A percentile compares a stretch with the other conserved stretches of the same genome.
These are phyloP conservation scores for Hartigia nigra DNA, from an alignment of 2,888 invertebrate species.

Conservation along the genomic window DNA sequence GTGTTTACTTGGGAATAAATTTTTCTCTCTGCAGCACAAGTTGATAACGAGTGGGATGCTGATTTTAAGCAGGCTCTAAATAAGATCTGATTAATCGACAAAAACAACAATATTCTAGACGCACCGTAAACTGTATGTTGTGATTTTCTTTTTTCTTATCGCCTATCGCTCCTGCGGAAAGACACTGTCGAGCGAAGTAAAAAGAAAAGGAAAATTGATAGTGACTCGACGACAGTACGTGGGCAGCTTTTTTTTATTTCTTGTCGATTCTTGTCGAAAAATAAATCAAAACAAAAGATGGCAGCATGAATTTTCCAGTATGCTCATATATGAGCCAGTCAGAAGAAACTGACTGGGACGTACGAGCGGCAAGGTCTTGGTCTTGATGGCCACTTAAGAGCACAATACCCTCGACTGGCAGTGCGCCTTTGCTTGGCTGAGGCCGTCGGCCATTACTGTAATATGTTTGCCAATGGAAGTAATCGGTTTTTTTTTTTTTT, in stretches of 20 bases:
- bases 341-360: conserved; percentile 8
- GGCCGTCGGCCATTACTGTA: conserved; percentile 20
- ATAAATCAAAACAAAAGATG: neutral
- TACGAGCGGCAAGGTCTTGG: conserved; percentile 19
- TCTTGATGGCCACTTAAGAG: conserved; percentile 37
- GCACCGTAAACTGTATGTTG: neutral
- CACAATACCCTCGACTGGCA: conserved; percentile 27
- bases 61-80: neutral
- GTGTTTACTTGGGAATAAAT: neutral
- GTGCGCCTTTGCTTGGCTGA: conserved; percentile 18
- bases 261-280: neutral
- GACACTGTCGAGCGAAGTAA: neutral
- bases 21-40: neutral
- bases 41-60: neutral
- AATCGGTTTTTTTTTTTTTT: conserved; percentile 12
- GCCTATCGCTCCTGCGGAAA: neutral
- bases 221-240: no score
- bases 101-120: neutral
- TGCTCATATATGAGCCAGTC: conserved; percentile 6
- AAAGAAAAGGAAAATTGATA: neutral
- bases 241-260: no score
- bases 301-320: conserved; percentile 9
- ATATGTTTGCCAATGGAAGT: conserved; percentile 17
- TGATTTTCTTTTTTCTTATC: neutral
- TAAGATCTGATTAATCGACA: neutral